A percentile compares a stretch with the other conserved stretches of the same genome.
Evolutionary conservation across 2,113 vertebrate species (phyloP).

Genomic region (Rhodinocichla rosea): DNA sequence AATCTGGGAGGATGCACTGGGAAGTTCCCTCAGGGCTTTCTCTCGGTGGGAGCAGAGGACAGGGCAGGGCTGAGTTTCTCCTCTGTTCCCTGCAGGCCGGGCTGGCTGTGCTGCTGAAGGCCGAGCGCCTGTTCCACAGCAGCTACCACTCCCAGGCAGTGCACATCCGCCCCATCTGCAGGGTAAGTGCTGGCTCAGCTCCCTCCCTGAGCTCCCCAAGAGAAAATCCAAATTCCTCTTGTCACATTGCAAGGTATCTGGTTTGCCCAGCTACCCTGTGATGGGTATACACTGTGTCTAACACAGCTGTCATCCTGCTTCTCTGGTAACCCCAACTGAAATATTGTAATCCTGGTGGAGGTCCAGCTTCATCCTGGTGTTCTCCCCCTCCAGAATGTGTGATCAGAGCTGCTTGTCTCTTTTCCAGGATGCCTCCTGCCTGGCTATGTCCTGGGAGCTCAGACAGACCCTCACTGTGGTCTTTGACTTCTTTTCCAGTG

Average conservation of each 20-base stretch:
- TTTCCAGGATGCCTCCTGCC: conserved; percentile 79
- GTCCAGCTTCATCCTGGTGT: background rate
- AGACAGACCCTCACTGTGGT: conserved; percentile 92
- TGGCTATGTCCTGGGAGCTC: conserved; percentile 89
- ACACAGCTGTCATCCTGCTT: background rate
- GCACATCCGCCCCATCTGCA: conserved; percentile 90
- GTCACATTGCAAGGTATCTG: background rate
- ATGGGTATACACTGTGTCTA: background rate
- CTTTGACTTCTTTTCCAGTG: conserved; percentile 86
- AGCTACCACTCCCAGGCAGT: conserved; percentile 95
- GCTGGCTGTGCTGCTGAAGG: conserved; percentile 91
- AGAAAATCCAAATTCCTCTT: background rate
- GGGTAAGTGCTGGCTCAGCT: conserved; percentile 63
- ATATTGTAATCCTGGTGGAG: background rate
- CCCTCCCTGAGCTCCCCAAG: background rate
- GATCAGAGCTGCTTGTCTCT: background rate
- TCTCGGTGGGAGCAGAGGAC: background rate
- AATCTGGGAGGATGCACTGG: rapidly evolving
- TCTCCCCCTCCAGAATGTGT: background rate
- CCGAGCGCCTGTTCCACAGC: conserved; percentile 94
- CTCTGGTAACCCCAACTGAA: background rate
- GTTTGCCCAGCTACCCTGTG: background rate
- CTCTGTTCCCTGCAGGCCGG: conserved; percentile 79
- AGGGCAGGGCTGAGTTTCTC: background rate
- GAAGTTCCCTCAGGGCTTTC: background rate